Evolutionary conservation across 2,113 vertebrate genomes (phyloP).

Genomic region (rat (Rattus norvegicus)): DNA sequence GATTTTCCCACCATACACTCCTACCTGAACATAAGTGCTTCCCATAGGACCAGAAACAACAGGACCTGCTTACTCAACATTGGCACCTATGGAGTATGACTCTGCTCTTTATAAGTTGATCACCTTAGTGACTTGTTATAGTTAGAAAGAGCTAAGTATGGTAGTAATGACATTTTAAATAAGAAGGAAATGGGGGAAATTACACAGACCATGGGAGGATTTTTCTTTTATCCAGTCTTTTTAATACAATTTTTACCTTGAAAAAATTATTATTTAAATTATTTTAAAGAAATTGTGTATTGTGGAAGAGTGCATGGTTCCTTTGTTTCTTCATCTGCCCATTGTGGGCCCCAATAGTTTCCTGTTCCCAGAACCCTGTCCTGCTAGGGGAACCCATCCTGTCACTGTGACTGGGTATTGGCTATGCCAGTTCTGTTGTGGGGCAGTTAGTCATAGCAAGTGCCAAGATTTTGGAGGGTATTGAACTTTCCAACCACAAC

Average conservation of each 20-base stretch:
- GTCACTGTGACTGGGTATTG: not conserved
- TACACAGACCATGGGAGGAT: not conserved
- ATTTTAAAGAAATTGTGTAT: not conserved
- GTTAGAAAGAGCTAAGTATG: not conserved
- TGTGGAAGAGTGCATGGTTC: not conserved
- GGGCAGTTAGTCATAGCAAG: conserved; percentile 63
- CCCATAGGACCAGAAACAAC: not conserved
- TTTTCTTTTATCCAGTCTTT: not conserved
- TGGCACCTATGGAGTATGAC: not conserved
- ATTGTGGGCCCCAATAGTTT: not conserved
- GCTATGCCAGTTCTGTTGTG: not conserved
- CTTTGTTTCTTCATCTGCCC: not conserved
- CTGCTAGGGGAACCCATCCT: not conserved
- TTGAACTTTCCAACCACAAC: conserved; percentile 65
- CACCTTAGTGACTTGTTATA: not conserved
- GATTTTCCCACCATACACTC: not conserved
- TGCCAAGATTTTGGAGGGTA: conserved; percentile 58
- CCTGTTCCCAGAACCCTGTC: not conserved
- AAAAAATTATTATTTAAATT: conserved; percentile 15
- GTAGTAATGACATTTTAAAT: not conserved
- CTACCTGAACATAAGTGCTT: too few species aligned
- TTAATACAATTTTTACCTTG: not conserved
- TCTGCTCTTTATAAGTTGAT: not conserved
- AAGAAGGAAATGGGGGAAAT: not conserved
- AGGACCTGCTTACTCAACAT: not conserved